Conservation (phyloP, 2,113 vertebrate species). For the Scytalopus superciliaris region DNA sequence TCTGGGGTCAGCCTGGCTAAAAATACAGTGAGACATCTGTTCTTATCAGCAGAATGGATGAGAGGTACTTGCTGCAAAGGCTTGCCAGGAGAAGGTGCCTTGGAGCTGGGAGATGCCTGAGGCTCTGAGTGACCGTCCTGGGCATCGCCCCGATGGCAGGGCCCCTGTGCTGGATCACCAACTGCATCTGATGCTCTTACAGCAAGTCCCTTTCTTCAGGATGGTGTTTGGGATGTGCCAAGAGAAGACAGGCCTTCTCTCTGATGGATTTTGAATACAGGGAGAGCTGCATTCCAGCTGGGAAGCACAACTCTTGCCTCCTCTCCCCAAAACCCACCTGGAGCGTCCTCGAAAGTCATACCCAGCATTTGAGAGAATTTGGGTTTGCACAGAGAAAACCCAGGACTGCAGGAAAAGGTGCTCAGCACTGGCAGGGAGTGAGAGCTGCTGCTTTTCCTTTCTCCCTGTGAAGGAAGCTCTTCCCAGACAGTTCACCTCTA, state of each 20-base stretch:
- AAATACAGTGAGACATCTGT: not conserved
- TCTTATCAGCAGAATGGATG: not conserved
- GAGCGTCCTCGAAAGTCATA: not conserved
- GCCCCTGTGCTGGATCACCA: not conserved
- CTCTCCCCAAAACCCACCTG: not conserved
- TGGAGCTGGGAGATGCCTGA: not conserved
- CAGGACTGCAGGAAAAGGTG: too few relatives aligned
- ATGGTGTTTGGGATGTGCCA: not conserved
- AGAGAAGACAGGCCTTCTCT: not conserved
- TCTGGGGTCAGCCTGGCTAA: not conserved
- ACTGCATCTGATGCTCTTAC: not conserved
- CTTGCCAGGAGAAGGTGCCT: not conserved
- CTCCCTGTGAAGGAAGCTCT: not conserved
- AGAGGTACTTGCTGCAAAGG: not conserved
- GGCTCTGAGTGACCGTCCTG: not conserved
- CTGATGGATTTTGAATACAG: fast-evolving
- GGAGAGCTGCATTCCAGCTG: not conserved
- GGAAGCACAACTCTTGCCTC: not conserved
- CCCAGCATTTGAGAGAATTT: fast-evolving
- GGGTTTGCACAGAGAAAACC: not conserved
- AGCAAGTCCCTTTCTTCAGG: not conserved
- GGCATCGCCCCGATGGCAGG: not conserved
- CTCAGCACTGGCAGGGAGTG: not conserved
- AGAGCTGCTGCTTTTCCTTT: not conserved
- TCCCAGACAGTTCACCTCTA: not conserved